Evolutionary conservation across 2,888 invertebrate species (phyloP), one percentile per base, ranked within the genome.

Genomic region (Drosophila cracens): DNA sequence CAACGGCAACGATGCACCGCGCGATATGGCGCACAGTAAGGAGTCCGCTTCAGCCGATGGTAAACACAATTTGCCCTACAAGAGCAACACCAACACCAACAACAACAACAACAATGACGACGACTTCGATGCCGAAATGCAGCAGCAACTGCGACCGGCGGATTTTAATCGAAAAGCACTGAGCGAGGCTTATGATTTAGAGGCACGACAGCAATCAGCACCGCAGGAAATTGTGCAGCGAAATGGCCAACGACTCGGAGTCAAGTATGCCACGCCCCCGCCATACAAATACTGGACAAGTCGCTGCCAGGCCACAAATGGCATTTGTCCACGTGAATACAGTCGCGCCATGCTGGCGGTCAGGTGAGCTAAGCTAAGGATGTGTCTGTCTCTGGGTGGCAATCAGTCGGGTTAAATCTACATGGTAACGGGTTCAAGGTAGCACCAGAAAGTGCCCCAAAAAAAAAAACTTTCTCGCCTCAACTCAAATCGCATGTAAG

Each of bases 261-360:
- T 76, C 69, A 80, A 84, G 72, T 81, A 87, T 76, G 73, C 80
- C 62, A 79, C 85, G 69, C 88, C 92, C 64, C 70, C 80, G 38
- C 76, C 86, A 40, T 70, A 82, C 56, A 83, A 83, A 72, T 89
- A 90, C 71, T 91, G 89, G 92, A 60, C 81, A 61, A 81, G 72
- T 66, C 82, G 76, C 34, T 92, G 92, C 74, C 81, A 81, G 74
- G 53, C 68, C 18, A 58, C 64, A 13, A 56, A 81, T 57, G 74
- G 72, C 70, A 85, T 87, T 77, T 92, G 92, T 86, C 81, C 81
- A 36, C 70, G 84, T 76, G 86, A 89, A 56, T 88, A 89, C 81
- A 85, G 83, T 76, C 84, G 85, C 57, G 82, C 85, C 61, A 69
- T 90, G 71, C 60, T 85, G 66, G 86, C 87, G 36, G 82, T 81